Conservation (phyloP, 2,113 vertebrate species). For the Hydrochoerus hydrochaeris region DNA sequence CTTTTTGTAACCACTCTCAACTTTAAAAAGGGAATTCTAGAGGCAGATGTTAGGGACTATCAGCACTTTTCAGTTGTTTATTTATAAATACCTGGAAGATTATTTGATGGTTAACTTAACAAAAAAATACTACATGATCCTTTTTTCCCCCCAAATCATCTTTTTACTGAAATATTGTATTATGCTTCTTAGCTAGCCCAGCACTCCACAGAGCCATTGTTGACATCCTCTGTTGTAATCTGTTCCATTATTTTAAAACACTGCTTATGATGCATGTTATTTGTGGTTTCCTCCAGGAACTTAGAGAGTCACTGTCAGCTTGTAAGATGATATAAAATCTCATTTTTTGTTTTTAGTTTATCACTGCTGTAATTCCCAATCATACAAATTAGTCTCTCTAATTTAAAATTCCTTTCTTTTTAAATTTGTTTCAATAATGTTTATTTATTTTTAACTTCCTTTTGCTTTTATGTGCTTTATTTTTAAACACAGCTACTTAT, state of each 20-base stretch:
- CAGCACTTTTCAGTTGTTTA: slow-evolving; percentile 65
- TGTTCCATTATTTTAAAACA: background rate
- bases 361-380: background rate
- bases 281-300: background rate
- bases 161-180: too few relatives aligned
- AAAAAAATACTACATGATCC: background rate
- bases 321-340: slow-evolving; percentile 11
- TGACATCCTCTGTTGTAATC: background rate
- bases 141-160: too few relatives aligned
- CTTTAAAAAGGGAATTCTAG: slow-evolving; percentile 66
- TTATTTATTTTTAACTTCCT: background rate
- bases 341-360: background rate
- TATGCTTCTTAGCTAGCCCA: too few relatives aligned
- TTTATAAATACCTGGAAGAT: background rate
- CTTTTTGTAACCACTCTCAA: slow-evolving; percentile 52
- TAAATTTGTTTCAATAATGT: background rate
- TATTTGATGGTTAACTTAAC: background rate
- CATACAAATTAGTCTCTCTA: background rate
- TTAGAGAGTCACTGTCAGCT: background rate
- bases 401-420: background rate
- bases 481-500: background rate
- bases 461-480: background rate
- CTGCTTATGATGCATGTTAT: background rate
- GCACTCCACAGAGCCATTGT: too few relatives aligned
- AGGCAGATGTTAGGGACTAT: slow-evolving; percentile 72